Evolutionary conservation across 1,140 invertebrate species (phyloP), one percentile per base, ranked within the genome.

Genomic region (Leptopilina clavipes): DNA sequence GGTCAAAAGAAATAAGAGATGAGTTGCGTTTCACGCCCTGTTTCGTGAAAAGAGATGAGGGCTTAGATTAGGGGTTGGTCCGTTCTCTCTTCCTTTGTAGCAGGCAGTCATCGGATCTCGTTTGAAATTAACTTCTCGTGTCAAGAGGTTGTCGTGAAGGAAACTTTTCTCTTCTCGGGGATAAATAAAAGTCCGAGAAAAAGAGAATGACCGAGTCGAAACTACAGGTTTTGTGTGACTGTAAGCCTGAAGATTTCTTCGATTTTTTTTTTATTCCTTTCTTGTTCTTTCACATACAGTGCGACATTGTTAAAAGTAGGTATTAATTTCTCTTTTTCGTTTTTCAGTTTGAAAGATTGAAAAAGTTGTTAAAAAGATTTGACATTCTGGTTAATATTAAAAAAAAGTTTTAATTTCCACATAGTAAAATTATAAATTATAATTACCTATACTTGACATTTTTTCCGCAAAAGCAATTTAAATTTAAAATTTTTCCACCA

Each of bases 101-200:
- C 14, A 65, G 25, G 22, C 25, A 65, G 59, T 6, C 22, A 37
- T 31, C 25, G 59, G 22, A 22, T 65, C 59, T 65, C 22, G 59
- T 65, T 65, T 37, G 59, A 65, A 65, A 65, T 65, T 65, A 65
- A 65, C 59, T 65, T 65, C 59, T 65, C 59, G 59, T 65, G 22
- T 65, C 59, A 65, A 65, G 59, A 65, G 59, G 59, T 65, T 65
- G 59, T 65, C 59, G 59, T 37, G 59, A 65, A 65, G 59, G 22
- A 31, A 65, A 65, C 59, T 65, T 65, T 65, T 65, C 22, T 65
- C 59, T n/a, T 65, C 22, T 25, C 19, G 12, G 59, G 5, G 22
- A 65, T 65, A 65, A 65, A 65, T 65, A 65, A 31, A 37, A 65
- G 59, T 65, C 22, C 59, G 59, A n/a, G 59, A 31, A 65, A 31